Evolutionary conservation across 1,140 invertebrate species (phyloP), one percentile per base, ranked within the genome.

Genomic region (Globodera ellingtonae): DNA sequence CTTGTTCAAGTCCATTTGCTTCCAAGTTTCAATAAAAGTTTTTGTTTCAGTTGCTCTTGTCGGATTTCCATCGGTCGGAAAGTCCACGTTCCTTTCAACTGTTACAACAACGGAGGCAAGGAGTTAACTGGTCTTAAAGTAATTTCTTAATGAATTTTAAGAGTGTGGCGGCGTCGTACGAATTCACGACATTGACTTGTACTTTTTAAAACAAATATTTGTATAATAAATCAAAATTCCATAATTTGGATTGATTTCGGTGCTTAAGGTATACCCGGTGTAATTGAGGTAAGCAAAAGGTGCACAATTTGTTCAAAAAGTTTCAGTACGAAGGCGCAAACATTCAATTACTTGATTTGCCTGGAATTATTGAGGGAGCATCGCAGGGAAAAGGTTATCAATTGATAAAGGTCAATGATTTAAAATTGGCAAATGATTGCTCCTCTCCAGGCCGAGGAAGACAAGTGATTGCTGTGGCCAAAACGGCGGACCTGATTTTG

Each of bases 321-420:
- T 59, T 74, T 24, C n/a, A 77, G 75, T 75, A 82, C 65, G 71
- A 89, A 69, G 89, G 96, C 75, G 97, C 97, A 21, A 98, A 98
- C 89, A 99, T 99, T 89, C 98, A 97, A 93, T 90, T 99, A 46
- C 91, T 99, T 5, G 98, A 99, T 93, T 92, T 99, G 81, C 98
- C 98, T 82, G 98, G 98, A 92, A 99, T 99, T 90, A 99, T 99
- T 89, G 98, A 99, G 92, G 98, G 98, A 83, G 98, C 98, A 24
- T 98, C 99, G 89, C 97, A 99, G 90, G 95, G 95, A 67, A 98
- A 98, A 91, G 96, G 96, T 91, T 90, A 95, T 9, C 4, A 15
- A 2, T 62, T 76, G 10, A 59, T 21, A 18, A 79, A 98, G 35
- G 1, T 35, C 35, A 35, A 35, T 89, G 91, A 8, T 62, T 66